Conservation (phyloP, 2,888 invertebrate species). For the Oscheius sp. region DNA sequence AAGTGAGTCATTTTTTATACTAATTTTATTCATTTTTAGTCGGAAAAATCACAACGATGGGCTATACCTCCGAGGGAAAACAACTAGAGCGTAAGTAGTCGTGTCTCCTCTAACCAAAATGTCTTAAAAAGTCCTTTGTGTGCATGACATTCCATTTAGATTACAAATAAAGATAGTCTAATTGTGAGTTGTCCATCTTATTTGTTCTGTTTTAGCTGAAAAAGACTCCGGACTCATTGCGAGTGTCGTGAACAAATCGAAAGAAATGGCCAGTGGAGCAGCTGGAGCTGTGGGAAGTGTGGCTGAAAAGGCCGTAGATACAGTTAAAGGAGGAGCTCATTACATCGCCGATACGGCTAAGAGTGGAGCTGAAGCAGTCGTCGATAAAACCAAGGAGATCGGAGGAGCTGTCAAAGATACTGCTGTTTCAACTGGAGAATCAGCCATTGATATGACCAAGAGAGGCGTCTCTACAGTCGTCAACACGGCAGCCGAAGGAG, state of each 20-base stretch:
- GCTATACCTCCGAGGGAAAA: background rate
- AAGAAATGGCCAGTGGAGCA: background rate
- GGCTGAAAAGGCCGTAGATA: background rate
- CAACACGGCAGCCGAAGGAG: background rate
- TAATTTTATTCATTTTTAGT: slow-evolving; percentile 11
- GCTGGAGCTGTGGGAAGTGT: background rate
- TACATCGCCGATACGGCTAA: background rate
- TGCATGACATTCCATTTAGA: background rate
- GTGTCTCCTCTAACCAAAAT: background rate
- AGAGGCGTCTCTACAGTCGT: background rate
- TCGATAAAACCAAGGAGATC: too few relatives aligned
- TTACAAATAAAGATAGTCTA: background rate
- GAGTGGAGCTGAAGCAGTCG: slow-evolving; percentile 3
- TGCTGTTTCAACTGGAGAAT: background rate
- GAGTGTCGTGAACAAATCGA: background rate
- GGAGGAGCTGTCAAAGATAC: slow-evolving; percentile 5
- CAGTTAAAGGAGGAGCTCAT: background rate
- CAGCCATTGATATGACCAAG: background rate
- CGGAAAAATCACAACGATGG: slow-evolving; percentile 5
- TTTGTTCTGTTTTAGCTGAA: background rate
- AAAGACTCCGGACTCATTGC: background rate
- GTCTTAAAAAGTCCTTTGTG: background rate
- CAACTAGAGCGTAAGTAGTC: background rate
- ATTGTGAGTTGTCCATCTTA: background rate
- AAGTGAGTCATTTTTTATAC: background rate